A percentile compares a stretch with the other conserved stretches of the same genome.
phyloP scores from a whole-genome alignment of 2,113 vertebrate species.

The Protobothrops mucrosquamatus region DNA sequence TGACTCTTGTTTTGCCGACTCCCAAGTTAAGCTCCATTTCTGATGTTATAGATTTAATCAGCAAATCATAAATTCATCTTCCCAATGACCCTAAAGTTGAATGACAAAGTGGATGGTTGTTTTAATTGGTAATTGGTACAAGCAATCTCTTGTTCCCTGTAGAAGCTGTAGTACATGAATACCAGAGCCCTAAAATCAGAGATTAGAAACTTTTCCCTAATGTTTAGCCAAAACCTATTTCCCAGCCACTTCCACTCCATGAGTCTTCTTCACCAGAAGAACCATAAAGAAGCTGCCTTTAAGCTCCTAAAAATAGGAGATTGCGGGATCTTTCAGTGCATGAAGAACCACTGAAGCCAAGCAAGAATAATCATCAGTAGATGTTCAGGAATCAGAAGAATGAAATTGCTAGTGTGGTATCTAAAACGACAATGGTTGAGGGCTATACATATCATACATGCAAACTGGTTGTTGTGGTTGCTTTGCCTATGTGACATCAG shows the following conservation, averaged over 20 bases:
- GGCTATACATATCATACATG: neutral
- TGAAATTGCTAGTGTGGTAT: neutral
- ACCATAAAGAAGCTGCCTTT: neutral
- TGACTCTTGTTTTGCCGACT: neutral
- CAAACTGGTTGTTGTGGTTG: neutral
- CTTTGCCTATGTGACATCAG: neutral
- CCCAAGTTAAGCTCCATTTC: neutral
- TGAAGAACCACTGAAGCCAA: neutral
- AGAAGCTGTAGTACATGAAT: neutral
- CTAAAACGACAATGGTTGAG: neutral
- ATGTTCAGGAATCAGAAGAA: accelerated
- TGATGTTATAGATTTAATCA: neutral
- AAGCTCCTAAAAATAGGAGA: neutral
- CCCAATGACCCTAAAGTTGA: neutral
- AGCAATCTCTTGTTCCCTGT: neutral
- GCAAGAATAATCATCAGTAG: neutral
- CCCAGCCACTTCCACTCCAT: neutral
- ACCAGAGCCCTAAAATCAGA: neutral
- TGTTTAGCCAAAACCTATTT: neutral
- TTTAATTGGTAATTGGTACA: neutral
- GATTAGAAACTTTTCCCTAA: neutral
- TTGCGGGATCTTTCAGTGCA: neutral
- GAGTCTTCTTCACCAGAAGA: neutral
- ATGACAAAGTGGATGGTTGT: neutral
- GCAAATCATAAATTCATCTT: neutral